Evolutionary conservation across 2,888 invertebrate genomes (phyloP).

Genomic region (Drosophila affinis): DNA sequence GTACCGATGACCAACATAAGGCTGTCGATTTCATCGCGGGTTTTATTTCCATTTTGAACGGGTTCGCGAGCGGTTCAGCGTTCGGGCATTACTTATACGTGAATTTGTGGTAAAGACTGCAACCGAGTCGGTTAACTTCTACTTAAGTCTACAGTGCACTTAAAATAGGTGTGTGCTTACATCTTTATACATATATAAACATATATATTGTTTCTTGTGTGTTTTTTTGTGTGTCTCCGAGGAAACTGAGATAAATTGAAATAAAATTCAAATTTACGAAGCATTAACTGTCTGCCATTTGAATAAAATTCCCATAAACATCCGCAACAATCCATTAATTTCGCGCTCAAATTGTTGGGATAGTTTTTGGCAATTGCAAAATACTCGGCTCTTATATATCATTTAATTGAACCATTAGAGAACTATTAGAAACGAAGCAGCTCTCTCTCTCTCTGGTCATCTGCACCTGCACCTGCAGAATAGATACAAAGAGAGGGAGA

Average conservation of each 20-base stretch:
- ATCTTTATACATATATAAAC: background rate
- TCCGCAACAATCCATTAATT: background rate
- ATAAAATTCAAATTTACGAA: slow-evolving; percentile 20
- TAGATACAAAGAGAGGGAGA: too few species aligned
- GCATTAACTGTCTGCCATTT: slow-evolving; percentile 6
- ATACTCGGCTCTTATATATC: background rate
- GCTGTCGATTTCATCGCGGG: slow-evolving; percentile 23
- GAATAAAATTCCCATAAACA: slow-evolving; percentile 4
- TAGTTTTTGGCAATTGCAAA: slow-evolving; percentile 11
- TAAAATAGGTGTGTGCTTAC: slow-evolving; percentile 27
- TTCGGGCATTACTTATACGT: slow-evolving; percentile 14
- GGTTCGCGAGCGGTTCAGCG: slow-evolving; percentile 23
- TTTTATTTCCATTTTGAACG: slow-evolving; percentile 47
- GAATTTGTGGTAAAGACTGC: slow-evolving; percentile 8
- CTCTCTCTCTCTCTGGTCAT: background rate
- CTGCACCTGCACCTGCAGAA: slow-evolving; percentile 32
- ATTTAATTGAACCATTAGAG: slow-evolving; percentile 32
- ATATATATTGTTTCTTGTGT: background rate
- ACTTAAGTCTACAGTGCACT: slow-evolving; percentile 26
- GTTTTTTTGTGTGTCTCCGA: background rate
- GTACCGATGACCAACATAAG: background rate
- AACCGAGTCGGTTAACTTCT: slow-evolving; percentile 13
- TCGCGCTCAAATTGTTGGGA: slow-evolving; percentile 6
- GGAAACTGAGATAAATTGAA: slow-evolving; percentile 2
- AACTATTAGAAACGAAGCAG: background rate